A percentile compares a stretch with the other conserved stretches of the same genome.
phyloP scores from a whole-genome alignment of 1,140 invertebrate genomes.

The Pemphigus obesinymphae region DNA sequence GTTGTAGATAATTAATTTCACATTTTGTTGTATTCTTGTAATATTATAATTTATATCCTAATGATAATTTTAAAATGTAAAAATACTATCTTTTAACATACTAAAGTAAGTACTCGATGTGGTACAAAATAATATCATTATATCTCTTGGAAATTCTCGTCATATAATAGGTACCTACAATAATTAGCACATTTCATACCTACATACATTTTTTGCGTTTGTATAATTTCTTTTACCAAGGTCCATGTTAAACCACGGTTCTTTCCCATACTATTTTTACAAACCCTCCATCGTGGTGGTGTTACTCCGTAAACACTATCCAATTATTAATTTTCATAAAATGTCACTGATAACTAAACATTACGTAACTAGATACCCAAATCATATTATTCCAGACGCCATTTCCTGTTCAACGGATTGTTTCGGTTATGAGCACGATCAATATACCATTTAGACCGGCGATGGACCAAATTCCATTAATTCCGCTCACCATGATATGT shows the following conservation, averaged over 20 bases:
- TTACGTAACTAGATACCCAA: not conserved
- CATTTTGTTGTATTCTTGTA: not conserved
- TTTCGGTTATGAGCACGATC: not conserved
- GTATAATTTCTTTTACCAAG: too few species aligned
- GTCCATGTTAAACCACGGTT: too few species aligned
- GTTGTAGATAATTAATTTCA: not conserved
- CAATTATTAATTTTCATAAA: conserved; percentile 17
- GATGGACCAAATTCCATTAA: conserved; percentile 5
- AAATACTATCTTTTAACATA: too few species aligned
- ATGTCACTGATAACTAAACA: not conserved
- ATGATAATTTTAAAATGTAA: not conserved
- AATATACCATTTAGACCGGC: not conserved
- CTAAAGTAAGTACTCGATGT: too few species aligned
- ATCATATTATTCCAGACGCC: not conserved
- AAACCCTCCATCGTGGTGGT: too few species aligned
- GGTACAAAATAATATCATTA: too few species aligned
- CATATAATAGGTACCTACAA: too few species aligned
- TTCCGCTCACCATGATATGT: not conserved
- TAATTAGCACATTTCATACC: too few species aligned
- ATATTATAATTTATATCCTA: not conserved
- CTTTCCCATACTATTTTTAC: too few species aligned
- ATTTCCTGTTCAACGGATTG: not conserved
- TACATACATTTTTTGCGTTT: too few species aligned
- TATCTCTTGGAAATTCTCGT: too few species aligned
- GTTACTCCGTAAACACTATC: too few species aligned